Evolutionary conservation across 1,140 invertebrate genomes (phyloP).

Genomic region (Neodiprion pinetum): DNA sequence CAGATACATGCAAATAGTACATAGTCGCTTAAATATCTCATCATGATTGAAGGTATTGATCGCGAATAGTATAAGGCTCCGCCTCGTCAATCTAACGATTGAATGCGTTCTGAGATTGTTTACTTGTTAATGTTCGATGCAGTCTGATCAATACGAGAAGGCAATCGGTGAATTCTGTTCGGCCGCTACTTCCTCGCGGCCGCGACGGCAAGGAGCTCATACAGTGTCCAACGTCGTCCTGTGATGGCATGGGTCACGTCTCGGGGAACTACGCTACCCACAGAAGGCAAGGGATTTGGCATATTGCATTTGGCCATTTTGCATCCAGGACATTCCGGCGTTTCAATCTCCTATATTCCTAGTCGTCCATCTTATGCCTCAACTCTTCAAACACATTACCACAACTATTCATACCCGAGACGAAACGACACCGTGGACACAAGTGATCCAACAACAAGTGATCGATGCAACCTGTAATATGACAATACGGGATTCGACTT

Average conservation of each 20-base stretch:
- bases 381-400: no score
- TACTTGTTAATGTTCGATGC: slow-evolving; percentile 38
- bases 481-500: no score
- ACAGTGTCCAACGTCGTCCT: slow-evolving; percentile 76
- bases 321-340: neutral
- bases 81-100: no score
- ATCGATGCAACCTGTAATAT: no score
- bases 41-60: no score
- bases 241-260: slow-evolving; percentile 78
- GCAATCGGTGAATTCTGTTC: slow-evolving; percentile 60
- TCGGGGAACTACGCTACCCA: slow-evolving; percentile 80
- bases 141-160: slow-evolving; percentile 59
- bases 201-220: slow-evolving; percentile 74
- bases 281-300: slow-evolving; percentile 65
- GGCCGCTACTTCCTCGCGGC: slow-evolving; percentile 57
- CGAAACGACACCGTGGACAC: no score
- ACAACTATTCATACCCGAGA: no score
- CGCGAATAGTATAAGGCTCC: no score
- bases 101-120: neutral
- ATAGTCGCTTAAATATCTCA: no score
- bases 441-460: no score
- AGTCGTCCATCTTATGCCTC: no score
- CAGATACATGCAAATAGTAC: no score
- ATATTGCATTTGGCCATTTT: neutral
- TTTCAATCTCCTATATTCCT: neutral